Conservation (phyloP, 2,888 invertebrate species). For the Tipula vernalis region DNA sequence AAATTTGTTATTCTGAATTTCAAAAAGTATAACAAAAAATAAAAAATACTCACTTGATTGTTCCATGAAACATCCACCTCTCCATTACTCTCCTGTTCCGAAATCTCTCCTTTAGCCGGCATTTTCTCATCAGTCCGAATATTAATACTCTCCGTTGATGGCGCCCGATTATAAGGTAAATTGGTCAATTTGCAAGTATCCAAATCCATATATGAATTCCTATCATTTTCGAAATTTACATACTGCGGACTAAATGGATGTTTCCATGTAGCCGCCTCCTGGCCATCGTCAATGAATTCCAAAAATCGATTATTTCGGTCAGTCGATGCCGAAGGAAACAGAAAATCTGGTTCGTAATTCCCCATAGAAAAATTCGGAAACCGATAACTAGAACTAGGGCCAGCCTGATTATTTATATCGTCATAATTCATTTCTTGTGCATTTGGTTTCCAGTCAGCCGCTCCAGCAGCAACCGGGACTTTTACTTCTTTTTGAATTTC, state of each 20-base stretch:
- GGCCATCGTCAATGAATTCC: conserved; percentile 10
- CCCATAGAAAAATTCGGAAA: conserved; percentile 9
- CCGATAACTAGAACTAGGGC: conserved; percentile 13
- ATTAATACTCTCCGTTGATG: conserved; percentile 44
- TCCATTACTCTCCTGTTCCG: conserved; percentile 76
- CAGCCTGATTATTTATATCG: not conserved
- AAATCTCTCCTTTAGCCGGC: conserved; percentile 77
- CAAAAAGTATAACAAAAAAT: not conserved
- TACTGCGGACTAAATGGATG: conserved; percentile 20
- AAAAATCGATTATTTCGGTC: conserved; percentile 6
- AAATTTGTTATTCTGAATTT: conserved; percentile 11
- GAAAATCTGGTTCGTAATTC: not conserved
- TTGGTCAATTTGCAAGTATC: conserved; percentile 28
- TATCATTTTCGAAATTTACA: conserved; percentile 23
- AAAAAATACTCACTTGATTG: conserved; percentile 40
- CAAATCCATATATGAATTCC: conserved; percentile 32
- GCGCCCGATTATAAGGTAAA: conserved; percentile 13
- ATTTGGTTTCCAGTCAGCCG: not conserved
- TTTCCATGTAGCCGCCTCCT: conserved; percentile 11
- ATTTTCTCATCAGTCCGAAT: conserved; percentile 77
- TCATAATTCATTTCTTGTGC: not conserved
- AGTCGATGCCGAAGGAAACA: not conserved
- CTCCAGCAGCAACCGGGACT: not conserved
- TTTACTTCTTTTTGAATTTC: not conserved
- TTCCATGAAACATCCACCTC: conserved; percentile 67